Base-by-base conservation (phyloP, 1,140 invertebrate genomes). In the Wiebesia pumilae region DNA sequence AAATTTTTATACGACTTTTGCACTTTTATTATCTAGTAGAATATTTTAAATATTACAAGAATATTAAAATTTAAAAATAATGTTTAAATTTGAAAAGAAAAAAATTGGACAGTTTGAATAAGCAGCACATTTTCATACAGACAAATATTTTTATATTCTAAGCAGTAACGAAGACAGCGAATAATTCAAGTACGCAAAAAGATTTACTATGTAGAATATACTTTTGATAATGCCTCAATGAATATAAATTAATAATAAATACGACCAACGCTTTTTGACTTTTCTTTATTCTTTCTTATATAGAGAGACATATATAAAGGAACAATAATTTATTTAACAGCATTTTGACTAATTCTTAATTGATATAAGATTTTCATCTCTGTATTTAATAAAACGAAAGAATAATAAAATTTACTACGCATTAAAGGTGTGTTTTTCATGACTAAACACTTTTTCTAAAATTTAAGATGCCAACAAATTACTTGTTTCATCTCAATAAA, bases 181-280 rank as follows among this genome's bases (percentile, higher is more conserved):
- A 73, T 73, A 73, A 73, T 10, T 19, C 38, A 73, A 75, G 16
- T 75, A 43, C 35, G 43, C 40, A 75, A 43, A 43, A 43, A 43
- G 3, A 27, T 75, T 43, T 51, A 43, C 30, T 51, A 1, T 3
- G 35, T 78, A 51, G 6, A 51, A 10, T 12, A 51, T 30, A 12
- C 1, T 30, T n/a, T 78, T n/a, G 35, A 78, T 30, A 47, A 19
- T 30, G 33, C 14, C 21, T 86, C 73, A 80, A 85, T 43, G 86
- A 77, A 73, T 85, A 83, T 65, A 85, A 69, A 89, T 21, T 84
- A 88, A 89, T 89, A 58, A 87, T 87, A 87, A 88, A 83, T 89
- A 88, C 85, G 83, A 87, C 85, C 85, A 90, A 87, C 77, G 85
- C 58, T 88, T 86, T 88, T 35, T 30, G 21, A 75, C 40, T 85